phyloP scores from a whole-genome alignment of 92 coral and sea anemone species.

The Phymanthus crucifer region DNA sequence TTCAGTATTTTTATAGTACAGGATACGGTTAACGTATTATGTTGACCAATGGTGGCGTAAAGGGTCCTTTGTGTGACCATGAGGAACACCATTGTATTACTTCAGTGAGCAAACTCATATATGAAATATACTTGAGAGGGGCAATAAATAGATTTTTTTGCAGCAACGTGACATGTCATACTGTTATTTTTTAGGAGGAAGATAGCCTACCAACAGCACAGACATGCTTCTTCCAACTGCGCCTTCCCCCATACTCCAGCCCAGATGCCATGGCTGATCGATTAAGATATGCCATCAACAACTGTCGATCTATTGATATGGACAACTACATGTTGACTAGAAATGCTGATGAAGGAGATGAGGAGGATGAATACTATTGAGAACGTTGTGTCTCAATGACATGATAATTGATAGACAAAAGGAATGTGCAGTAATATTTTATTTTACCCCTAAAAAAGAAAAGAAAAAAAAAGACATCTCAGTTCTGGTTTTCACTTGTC shows the following conservation, averaged over 20 bases:
- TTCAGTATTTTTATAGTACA: no score
- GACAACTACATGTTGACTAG: slow-evolving; percentile 89
- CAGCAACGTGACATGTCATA: neutral
- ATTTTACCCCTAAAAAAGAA: neutral
- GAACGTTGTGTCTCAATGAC: neutral
- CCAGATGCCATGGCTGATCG: slow-evolving; percentile 74
- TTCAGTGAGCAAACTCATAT: no score
- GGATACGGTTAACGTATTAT: no score
- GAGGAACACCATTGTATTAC: no score
- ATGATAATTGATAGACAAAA: neutral
- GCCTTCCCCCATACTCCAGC: slow-evolving; percentile 78
- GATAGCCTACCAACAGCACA: slow-evolving; percentile 88
- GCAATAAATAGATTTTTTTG: no score
- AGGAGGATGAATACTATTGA: slow-evolving; percentile 64
- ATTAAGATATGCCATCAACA: slow-evolving; percentile 80
- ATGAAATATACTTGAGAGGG: no score
- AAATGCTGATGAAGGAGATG: slow-evolving; percentile 73
- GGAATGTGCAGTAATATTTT: neutral
- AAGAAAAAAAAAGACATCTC: no score
- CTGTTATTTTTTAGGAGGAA: slow-evolving; percentile 45
- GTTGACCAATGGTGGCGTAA: no score
- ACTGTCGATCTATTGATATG: slow-evolving; percentile 88
- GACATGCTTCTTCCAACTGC: slow-evolving; percentile 88
- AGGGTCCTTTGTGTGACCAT: no score
- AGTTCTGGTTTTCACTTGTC: no score